A percentile compares a stretch with the other conserved stretches of the same genome.
Conservation (phyloP, 2,113 vertebrate genomes). For the Coturnix japonica region DNA sequence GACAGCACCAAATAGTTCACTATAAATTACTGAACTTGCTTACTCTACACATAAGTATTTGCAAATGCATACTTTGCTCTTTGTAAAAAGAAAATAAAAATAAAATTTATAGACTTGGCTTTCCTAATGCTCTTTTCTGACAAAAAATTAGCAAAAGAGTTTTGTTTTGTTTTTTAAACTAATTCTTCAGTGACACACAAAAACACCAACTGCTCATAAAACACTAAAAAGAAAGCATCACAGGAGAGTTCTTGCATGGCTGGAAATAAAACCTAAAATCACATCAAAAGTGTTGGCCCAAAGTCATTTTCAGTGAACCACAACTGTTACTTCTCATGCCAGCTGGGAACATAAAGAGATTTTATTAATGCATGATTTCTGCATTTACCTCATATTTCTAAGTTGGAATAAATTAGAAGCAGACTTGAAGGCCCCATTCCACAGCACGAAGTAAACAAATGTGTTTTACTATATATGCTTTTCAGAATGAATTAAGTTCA, state of each 20-base stretch:
- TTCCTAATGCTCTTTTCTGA: neutral
- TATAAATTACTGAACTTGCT: neutral
- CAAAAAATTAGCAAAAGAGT: neutral
- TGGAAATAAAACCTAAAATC: slow-evolving; percentile 64
- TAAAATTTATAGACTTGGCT: neutral
- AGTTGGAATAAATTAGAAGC: slow-evolving; percentile 68
- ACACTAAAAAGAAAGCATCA: neutral
- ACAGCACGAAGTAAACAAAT: slow-evolving; percentile 77
- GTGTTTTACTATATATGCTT: slow-evolving; percentile 65
- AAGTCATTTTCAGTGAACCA: slow-evolving; percentile 64
- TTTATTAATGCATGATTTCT: slow-evolving; percentile 65
- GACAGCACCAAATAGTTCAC: neutral
- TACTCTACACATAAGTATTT: neutral
- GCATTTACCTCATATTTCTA: slow-evolving; percentile 63
- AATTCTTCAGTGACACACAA: slow-evolving; percentile 27
- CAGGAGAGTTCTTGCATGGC: slow-evolving; percentile 53
- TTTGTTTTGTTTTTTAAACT: neutral
- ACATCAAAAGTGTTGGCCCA: slow-evolving; percentile 58
- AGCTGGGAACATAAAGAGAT: slow-evolving; percentile 52
- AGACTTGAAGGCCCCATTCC: slow-evolving; percentile 73
- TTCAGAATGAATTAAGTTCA: slow-evolving; percentile 75
- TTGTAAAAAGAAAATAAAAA: neutral
- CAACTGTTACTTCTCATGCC: slow-evolving; percentile 68
- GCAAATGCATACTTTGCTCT: neutral
- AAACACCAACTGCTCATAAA: slow-evolving; percentile 53